These are phyloP conservation scores for Poeciliopsis presidionis DNA, from an alignment of 2,797 vertebrate species.

Conservation along the genomic window DNA sequence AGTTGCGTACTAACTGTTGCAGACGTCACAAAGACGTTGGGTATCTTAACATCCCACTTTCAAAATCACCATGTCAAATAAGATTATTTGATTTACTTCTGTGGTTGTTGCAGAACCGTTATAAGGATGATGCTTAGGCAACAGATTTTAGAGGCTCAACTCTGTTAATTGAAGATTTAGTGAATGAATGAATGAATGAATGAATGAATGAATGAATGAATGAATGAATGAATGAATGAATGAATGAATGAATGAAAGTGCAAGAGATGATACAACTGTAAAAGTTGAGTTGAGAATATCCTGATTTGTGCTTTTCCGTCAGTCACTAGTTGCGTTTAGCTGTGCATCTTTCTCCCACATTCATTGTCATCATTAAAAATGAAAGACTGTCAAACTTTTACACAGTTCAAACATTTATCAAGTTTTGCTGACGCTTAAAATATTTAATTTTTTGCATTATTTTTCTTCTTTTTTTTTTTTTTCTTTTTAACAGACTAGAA, in stretches of 20 bases:
- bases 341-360: not conserved
- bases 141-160: slow-evolving; percentile 24
- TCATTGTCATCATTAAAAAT: not conserved
- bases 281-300: not conserved
- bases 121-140: slow-evolving; percentile 36
- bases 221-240: not conserved
- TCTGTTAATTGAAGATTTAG: not conserved
- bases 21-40: not conserved
- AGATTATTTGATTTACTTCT: too few relatives aligned
- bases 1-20: not conserved
- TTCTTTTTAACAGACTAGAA: slow-evolving; percentile 79
- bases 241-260: not conserved
- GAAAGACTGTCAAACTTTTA: not conserved
- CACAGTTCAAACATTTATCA: not conserved
- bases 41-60: not conserved
- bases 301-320: not conserved
- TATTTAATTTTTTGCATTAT: slow-evolving; percentile 16
- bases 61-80: not conserved
- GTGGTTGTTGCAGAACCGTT: not conserved
- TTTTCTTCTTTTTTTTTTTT: slow-evolving; percentile 5
- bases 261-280: not conserved
- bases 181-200: not conserved
- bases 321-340: not conserved
- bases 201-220: not conserved
- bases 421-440: not conserved